Percentiles rank a stretch among this genome's conserved stretches.
Conservation (phyloP, 2,888 invertebrate genomes). For the Pandemis corylana region DNA sequence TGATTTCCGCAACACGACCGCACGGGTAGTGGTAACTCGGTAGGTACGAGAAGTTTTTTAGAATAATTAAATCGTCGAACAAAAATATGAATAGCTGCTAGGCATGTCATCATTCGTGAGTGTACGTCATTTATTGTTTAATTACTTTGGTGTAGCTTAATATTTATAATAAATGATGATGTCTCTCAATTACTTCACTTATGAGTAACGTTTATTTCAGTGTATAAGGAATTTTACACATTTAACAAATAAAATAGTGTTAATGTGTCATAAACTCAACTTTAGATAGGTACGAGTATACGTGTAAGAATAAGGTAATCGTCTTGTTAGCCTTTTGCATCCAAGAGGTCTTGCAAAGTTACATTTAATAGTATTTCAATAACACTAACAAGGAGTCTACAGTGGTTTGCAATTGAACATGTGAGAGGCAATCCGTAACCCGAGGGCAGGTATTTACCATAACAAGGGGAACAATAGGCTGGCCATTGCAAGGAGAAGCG, state of each 20-base stretch:
- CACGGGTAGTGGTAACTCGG: neutral
- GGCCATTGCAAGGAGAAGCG: conserved; percentile 53
- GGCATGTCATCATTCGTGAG: conserved; percentile 14
- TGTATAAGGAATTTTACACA: neutral
- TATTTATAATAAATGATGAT: conserved; percentile 1
- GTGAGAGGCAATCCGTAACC: conserved; percentile 53
- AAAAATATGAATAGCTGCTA: conserved; percentile 15
- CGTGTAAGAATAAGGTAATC: neutral
- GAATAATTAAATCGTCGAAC: neutral
- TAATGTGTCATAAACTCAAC: no score
- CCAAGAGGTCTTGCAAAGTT: conserved; percentile 43
- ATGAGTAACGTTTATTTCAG: neutral
- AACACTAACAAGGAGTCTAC: conserved; percentile 54
- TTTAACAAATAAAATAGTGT: neutral
- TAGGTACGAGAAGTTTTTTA: neutral
- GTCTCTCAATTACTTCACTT: neutral
- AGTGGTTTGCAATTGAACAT: conserved; percentile 49
- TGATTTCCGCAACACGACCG: conserved; percentile 1
- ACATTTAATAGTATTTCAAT: conserved; percentile 57
- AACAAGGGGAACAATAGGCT: conserved; percentile 66
- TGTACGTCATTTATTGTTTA: conserved; percentile 19
- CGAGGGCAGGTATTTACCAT: conserved; percentile 73
- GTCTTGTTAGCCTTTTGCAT: conserved; percentile 14
- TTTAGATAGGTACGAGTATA: neutral
- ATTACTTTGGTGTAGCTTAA: conserved; percentile 36